Conservation (phyloP, 2,797 vertebrate species). For the Enteromius paludinosus region DNA sequence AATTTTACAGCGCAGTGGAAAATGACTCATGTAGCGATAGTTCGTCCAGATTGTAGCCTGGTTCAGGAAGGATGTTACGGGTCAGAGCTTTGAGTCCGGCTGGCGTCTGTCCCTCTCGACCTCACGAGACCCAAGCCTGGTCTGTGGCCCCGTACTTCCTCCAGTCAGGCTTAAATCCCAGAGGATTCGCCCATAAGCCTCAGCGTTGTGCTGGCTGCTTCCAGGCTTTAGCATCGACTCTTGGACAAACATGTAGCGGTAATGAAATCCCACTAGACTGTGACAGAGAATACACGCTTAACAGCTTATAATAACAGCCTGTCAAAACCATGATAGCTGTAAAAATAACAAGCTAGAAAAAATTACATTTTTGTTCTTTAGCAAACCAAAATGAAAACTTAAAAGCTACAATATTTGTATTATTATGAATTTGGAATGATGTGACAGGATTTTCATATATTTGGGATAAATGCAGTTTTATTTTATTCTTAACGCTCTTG, state of each 20-base stretch:
- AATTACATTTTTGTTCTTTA: neutral
- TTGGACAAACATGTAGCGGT: constrained; percentile 3
- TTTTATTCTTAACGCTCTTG: neutral
- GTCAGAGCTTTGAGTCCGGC: constrained; percentile 19
- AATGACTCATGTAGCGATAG: neutral
- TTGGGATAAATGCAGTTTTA: no score
- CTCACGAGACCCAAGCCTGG: constrained; percentile 14
- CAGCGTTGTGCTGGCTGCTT: constrained; percentile 21
- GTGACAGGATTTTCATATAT: no score
- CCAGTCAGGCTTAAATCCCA: constrained; percentile 47
- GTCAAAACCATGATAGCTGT: constrained; percentile 8
- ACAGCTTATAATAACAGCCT: constrained; percentile 50
- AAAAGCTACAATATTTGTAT: neutral
- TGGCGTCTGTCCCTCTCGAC: constrained; percentile 7
- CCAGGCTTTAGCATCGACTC: constrained; percentile 33
- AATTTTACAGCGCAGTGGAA: constrained; percentile 4
- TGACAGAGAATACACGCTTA: constrained; percentile 29
- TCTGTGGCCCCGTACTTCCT: constrained; percentile 33
- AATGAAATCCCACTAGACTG: constrained; percentile 16
- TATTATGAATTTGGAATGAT: no score
- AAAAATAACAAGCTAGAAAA: constrained; percentile 13
- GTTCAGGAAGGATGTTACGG: constrained; percentile 41
- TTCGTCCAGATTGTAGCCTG: constrained; percentile 12
- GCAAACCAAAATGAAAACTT: neutral
- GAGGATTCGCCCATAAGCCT: constrained; percentile 56